A percentile compares a stretch with the other conserved stretches of the same genome.
phyloP scores from a whole-genome alignment of 2,888 invertebrate genomes.

The Ectropis crepuscularia region DNA sequence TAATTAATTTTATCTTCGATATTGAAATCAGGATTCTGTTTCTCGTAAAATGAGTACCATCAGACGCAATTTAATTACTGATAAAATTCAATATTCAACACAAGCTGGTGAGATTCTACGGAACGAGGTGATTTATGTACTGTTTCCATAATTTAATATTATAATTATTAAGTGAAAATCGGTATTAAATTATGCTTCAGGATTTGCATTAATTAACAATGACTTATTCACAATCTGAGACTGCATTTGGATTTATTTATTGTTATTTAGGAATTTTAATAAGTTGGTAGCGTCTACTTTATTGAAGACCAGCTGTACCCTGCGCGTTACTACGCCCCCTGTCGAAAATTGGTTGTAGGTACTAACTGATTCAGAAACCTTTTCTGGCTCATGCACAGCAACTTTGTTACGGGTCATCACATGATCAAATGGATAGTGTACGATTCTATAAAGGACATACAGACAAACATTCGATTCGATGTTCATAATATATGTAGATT shows the following conservation, averaged over 20 bases:
- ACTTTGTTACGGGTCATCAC: no score
- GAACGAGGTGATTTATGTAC: slow-evolving; percentile 42
- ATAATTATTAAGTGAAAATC: slow-evolving; percentile 33
- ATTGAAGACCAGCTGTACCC: no score
- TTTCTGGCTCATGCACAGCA: no score
- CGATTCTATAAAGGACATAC: no score
- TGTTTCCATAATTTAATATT: slow-evolving; percentile 36
- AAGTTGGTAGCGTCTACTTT: neutral
- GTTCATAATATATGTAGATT: no score
- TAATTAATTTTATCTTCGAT: neutral
- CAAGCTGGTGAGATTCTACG: slow-evolving; percentile 36
- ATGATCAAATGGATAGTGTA: no score
- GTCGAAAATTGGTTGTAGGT: no score
- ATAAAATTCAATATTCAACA: slow-evolving; percentile 39
- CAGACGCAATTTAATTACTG: slow-evolving; percentile 29
- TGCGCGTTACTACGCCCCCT: no score
- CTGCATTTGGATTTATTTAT: slow-evolving; percentile 5
- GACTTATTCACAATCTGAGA: neutral
- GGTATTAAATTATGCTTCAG: slow-evolving; percentile 21
- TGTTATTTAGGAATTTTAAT: neutral
- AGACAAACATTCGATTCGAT: no score
- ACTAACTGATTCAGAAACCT: no score
- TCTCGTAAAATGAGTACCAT: slow-evolving; percentile 10
- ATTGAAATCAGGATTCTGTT: slow-evolving; percentile 1
- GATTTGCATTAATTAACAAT: slow-evolving; percentile 19